Conservation (phyloP, 2,888 invertebrate genomes). For the Ditula angustiorana region DNA sequence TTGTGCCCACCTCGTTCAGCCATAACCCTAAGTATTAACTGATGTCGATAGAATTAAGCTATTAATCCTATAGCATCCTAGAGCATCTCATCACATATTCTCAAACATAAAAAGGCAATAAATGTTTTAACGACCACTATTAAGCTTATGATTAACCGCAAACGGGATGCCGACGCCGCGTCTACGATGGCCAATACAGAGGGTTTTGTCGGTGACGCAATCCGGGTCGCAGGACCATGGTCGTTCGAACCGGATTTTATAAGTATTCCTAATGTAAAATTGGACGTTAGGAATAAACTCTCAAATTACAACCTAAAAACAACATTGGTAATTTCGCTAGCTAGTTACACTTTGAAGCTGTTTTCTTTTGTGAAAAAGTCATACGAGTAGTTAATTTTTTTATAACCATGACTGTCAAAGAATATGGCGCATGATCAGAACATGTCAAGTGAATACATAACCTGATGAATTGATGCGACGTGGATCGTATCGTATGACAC, state of each 20-base stretch:
- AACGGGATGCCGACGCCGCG: not conserved
- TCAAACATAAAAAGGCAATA: not conserved
- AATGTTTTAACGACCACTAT: slow-evolving; percentile 1
- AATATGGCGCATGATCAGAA: not conserved
- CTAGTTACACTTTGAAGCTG: not conserved
- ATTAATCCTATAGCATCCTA: not conserved
- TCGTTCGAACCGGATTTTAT: slow-evolving; percentile 1
- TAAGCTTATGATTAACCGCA: not conserved
- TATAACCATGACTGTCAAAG: not conserved
- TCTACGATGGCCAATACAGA: not conserved
- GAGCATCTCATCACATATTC: not conserved
- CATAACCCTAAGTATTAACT: not conserved
- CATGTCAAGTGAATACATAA: not conserved
- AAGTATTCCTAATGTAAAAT: too few species aligned
- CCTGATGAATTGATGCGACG: slow-evolving; percentile 7
- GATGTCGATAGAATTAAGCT: not conserved
- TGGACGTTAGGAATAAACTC: too few species aligned
- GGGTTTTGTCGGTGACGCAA: too few species aligned
- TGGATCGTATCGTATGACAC: slow-evolving; percentile 2
- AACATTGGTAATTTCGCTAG: not conserved
- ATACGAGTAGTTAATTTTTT: not conserved
- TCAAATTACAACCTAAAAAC: too few species aligned
- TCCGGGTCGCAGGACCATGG: slow-evolving; percentile 12
- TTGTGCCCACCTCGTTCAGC: too few species aligned
- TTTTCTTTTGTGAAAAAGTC: not conserved